Evolutionary conservation across 2,797 vertebrate species (phyloP).

Genomic region (Mormyrus hasselquistii): DNA sequence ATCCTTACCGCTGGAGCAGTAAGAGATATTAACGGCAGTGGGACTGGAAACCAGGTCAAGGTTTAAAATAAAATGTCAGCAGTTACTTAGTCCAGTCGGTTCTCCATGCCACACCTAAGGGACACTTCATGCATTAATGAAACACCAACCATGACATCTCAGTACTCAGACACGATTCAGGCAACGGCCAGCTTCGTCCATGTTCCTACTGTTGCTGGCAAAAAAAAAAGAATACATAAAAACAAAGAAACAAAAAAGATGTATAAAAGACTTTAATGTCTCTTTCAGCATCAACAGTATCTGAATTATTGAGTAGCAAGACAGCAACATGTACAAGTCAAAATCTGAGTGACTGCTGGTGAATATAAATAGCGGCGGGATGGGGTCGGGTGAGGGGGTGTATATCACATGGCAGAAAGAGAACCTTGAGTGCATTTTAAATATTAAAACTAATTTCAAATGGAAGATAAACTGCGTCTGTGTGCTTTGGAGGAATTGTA

Average conservation of each 20-base stretch:
- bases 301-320: constrained; percentile 63
- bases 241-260: constrained; percentile 24
- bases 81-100: not conserved
- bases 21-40: not conserved
- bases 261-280: constrained; percentile 27
- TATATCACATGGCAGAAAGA: not conserved
- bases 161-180: constrained; percentile 5
- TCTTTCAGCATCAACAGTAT: constrained; percentile 43
- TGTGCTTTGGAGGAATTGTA: not conserved
- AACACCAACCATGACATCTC: not conserved
- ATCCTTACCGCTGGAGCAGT: not conserved
- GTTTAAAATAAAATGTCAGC: not conserved
- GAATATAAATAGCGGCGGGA: constrained; percentile 62
- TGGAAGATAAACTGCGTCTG: not conserved
- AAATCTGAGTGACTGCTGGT: constrained; percentile 52
- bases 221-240: constrained; percentile 21
- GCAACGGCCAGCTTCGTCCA: not conserved
- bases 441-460: constrained; percentile 11
- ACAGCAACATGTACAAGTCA: constrained; percentile 62
- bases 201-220: not conserved
- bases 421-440: constrained; percentile 18
- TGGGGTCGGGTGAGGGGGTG: constrained; percentile 43
- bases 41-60: not conserved
- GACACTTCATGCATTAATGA: not conserved
- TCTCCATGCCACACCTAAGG: not conserved